Evolutionary conservation across 2,113 vertebrate species (phyloP), one percentile per base, ranked within the genome.

Genomic region (Rhinichthys klamathensis): DNA sequence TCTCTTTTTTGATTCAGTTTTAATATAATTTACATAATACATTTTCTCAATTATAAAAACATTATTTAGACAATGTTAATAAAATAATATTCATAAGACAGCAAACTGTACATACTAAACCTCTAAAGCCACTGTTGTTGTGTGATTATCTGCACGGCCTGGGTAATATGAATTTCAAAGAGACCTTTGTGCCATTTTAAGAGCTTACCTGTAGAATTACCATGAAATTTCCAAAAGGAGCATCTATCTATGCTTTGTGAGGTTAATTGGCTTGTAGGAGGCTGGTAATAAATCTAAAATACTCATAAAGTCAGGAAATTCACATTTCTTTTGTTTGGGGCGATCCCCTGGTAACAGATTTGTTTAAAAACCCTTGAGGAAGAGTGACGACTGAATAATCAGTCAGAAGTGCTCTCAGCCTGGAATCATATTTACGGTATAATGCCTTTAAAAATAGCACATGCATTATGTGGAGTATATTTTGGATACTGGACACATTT

Each of bases 251-350:
- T 80, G 38, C 58, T 67, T 54, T 82, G 27, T 54, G 80, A 82
- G 63, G 63, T 54, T 69, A 69, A 82, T 69, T 82, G 80, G 44
- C 46, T 54, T 82, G 60, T 27, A 41, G 38, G 8, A 49, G 49
- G 41, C 80, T 69, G 27, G 25, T 82, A 51, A 82, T 82, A 69
- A 69, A 82, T 82, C 30, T 69, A 69, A 51, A 82, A 82, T 54
- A 54, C 63, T 51, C 41, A 69, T 69, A 69, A 82, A 82, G 25
- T 69, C 16, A 51, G 44, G 46, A 69, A 69, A 67, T 69, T 82
- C 69, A 69, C 44, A 69, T 69, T 51, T 69, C 25, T 69, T 82
- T 82, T 11, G 0, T 51, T 21, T 5, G 46, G 61, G 12, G 15
- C 0, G 41, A 81, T 1, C 79, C 61, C 27, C 63, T 51, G 63